Evolutionary conservation across 2,888 invertebrate species (phyloP), one percentile per base, ranked within the genome.

Genomic region (Andrena chrysosceles): DNA sequence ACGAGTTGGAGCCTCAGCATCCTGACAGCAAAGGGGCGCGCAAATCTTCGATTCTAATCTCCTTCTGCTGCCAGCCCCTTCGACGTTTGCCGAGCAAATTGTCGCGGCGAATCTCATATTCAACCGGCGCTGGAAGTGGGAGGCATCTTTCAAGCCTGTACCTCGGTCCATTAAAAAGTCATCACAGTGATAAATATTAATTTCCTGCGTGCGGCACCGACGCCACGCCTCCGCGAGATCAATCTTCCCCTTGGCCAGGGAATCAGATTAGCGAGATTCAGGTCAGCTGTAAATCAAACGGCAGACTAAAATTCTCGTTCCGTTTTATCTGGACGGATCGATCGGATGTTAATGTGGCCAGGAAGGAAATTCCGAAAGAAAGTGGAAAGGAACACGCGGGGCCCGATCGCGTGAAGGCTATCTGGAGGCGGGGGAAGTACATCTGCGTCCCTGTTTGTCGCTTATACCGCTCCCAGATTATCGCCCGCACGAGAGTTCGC

Each of bases 371-470:
- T 16, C 35, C n/a, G 35, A 20, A 67, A 23, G 67, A 68, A 81
- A 72, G 48, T 72, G 62, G 49, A 56, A 72, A 72, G 31, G 72
- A 72, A 63, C 72, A 68, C 35, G 56, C 48, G 56, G 49, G 10
- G 20, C 0, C 20, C 26, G 63, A 67, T 81, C 54, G 80, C 68
- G 73, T 72, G 81, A 35, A 10, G 13, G 26, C 5, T 69, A 80
- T 81, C 81, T 20, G 5, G 7, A 8, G 7, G n/a, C 8, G 29
- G 31, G 68, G 63, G 29, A 67, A 62, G 77, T 74, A 71, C 81
- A 71, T 87, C 77, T 68, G 64, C 59, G 77, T 72, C 62, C 76
- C 73, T 81, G 84, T 72, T 86, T 84, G 84, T 72, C 81, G 78
- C 68, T 87, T 60, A 63, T 80, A 71, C 68, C 76, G 76, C 54